Conservation (phyloP, 2,113 vertebrate species). For the Poicephalus gulielmi region DNA sequence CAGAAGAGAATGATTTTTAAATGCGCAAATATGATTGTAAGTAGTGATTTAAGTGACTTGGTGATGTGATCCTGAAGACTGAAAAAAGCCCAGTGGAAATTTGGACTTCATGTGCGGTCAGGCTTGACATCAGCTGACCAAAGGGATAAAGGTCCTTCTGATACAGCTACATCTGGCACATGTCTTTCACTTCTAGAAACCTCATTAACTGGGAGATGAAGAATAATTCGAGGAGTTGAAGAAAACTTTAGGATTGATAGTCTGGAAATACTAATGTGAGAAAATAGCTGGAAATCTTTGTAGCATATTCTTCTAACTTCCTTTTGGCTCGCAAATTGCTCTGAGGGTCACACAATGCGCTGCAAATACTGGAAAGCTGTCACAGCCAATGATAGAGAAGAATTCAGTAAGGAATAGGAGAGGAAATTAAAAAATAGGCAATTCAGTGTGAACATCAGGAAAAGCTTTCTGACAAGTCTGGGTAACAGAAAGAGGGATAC, state of each 20-base stretch:
- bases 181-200: neutral
- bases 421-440: neutral
- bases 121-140: neutral
- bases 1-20: neutral
- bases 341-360: neutral
- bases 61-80: neutral
- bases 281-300: neutral
- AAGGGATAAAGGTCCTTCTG: neutral
- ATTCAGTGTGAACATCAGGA: neutral
- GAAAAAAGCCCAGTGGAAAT: neutral
- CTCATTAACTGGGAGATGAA: neutral
- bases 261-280: neutral
- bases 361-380: neutral
- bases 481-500: fast-evolving
- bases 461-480: neutral
- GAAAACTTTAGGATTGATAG: neutral
- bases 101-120: neutral
- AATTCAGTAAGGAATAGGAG: neutral
- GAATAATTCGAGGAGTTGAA: neutral
- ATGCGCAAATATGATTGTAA: neutral
- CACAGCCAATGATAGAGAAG: neutral
- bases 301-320: neutral
- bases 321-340: neutral
- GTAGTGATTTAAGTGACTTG: neutral
- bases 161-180: neutral